phyloP scores from a whole-genome alignment of 2,888 invertebrate genomes.

The Hypselothyrea guttata region DNA sequence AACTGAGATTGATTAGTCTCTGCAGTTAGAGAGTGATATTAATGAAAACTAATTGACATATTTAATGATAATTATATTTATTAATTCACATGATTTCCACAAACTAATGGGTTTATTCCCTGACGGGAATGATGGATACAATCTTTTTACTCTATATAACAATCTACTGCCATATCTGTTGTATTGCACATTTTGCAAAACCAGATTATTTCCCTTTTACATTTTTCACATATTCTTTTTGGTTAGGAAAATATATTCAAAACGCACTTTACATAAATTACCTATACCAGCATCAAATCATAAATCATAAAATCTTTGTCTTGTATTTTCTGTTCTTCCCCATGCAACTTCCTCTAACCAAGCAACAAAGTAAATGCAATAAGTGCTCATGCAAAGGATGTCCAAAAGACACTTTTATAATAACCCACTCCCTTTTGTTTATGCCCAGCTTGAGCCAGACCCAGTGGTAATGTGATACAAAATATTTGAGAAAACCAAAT shows the following conservation, averaged over 20 bases:
- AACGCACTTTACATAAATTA: background rate
- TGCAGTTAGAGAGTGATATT: slow-evolving; percentile 7
- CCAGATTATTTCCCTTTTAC: background rate
- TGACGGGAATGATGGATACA: background rate
- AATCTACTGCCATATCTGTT: too few relatives aligned
- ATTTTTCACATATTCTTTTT: background rate
- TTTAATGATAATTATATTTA: slow-evolving; percentile 20
- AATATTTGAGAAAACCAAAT: background rate
- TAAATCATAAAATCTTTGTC: background rate
- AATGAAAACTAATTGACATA: slow-evolving; percentile 25
- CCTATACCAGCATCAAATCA: background rate
- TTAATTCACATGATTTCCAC: slow-evolving; percentile 22
- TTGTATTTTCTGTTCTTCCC: background rate
- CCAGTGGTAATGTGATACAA: background rate
- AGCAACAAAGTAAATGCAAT: too few relatives aligned
- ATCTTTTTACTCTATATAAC: too few relatives aligned
- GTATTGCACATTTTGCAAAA: too few relatives aligned
- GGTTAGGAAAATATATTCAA: too few relatives aligned
- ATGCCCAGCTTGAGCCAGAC: slow-evolving; percentile 1
- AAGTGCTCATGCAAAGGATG: too few relatives aligned
- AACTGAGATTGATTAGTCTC: slow-evolving; percentile 60
- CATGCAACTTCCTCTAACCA: too few relatives aligned
- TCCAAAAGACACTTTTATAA: background rate
- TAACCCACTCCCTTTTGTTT: background rate
- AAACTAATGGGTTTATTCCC: slow-evolving; percentile 4